Evolutionary conservation across 2,797 vertebrate species (phyloP), one percentile per base, ranked within the genome.

Genomic region (Aulostomus chinensis): DNA sequence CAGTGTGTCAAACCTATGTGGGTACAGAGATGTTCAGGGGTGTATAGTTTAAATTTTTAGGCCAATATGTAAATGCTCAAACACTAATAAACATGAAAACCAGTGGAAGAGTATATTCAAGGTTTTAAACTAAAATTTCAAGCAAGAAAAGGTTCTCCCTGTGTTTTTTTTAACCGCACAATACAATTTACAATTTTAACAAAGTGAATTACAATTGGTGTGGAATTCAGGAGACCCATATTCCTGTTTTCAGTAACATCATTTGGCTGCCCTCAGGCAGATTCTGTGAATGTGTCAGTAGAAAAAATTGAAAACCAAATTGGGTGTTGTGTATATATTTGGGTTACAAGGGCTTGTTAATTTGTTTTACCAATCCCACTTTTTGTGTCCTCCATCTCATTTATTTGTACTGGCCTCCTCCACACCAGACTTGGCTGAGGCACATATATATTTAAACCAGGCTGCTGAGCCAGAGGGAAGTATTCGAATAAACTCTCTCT

Each of bases 311-410:
- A 85, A 75, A 81, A 54, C 57, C 50, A 42, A 63, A 47, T 60
- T 64, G 67, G 58, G 65, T 80, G 78, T 78, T 83, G 69, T 55
- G 64, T 80, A 83, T 78, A 81, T 84, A 77, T 86, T 85, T 86
- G 74, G 67, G 74, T 71, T 67, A 47, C 9, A 9, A 50, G 53
- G 67, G 28, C 76, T 68, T 78, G 80, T 84, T 84, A 77, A 80
- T 86, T 86, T 87, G 62, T 86, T 84, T 86, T 76, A 80, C 66
- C 62, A 76, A 29, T 69, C 57, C 56, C 58, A 53, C 54, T 78
- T 70, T 77, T 67, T 70, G 60, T 72, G 55, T 85, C 69, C 76
- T 75, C 60, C 48, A 12, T 58, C 73, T 62, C 35, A 10, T 81
- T 78, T 83, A 80, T 88, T 88, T 88, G 68, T 58, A 38, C 73